Evolutionary conservation across 2,797 vertebrate species (phyloP).

Genomic region (Lacerta viridis): DNA sequence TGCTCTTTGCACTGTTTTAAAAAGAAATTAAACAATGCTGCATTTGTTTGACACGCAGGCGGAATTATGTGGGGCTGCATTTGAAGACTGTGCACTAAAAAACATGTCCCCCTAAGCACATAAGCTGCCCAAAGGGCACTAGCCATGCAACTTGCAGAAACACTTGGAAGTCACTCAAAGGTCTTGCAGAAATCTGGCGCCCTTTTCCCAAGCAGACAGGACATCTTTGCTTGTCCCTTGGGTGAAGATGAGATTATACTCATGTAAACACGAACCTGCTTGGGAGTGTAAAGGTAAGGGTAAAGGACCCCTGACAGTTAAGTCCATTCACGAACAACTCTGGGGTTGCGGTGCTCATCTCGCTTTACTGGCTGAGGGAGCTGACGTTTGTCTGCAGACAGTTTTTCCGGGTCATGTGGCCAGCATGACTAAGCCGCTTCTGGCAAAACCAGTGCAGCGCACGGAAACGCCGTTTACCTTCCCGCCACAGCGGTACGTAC

Average conservation of each 20-base stretch:
- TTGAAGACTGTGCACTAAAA: not conserved
- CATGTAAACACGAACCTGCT: not conserved
- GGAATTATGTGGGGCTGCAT: conserved; percentile 22
- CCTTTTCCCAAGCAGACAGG: accelerated
- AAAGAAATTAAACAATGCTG: conserved; percentile 67
- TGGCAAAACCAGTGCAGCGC: too few species aligned
- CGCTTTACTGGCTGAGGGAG: too few species aligned
- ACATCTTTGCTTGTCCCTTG: not conserved
- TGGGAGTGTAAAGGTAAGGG: too few species aligned
- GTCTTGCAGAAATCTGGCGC: not conserved
- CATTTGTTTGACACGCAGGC: conserved; percentile 65
- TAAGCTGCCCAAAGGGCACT: conserved; percentile 5
- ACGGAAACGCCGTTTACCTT: too few species aligned
- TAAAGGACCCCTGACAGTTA: too few species aligned
- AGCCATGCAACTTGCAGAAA: accelerated
- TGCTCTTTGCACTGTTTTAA: conserved; percentile 61
- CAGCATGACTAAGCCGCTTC: too few species aligned
- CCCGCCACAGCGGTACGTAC: too few species aligned
- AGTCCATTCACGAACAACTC: too few species aligned
- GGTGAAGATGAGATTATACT: not conserved
- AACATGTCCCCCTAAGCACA: conserved; percentile 2
- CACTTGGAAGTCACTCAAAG: not conserved
- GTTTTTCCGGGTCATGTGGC: too few species aligned
- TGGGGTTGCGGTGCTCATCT: too few species aligned
- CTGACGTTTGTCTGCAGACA: too few species aligned